Percentiles rank a stretch among this genome's conserved stretches.
Conservation (phyloP, 1,140 invertebrate genomes). For the Cephus cinctus region DNA sequence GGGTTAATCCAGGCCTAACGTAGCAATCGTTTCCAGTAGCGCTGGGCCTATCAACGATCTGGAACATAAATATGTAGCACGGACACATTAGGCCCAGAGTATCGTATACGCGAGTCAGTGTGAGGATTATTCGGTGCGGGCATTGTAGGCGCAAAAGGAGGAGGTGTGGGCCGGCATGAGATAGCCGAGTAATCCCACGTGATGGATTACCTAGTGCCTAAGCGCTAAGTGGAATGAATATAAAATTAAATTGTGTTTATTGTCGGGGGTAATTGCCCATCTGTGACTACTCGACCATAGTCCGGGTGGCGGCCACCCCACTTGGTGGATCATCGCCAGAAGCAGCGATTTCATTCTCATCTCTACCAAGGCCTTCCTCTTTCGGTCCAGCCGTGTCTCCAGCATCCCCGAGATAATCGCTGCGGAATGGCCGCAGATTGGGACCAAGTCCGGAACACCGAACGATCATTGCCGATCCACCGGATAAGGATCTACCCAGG, state of each 20-base stretch:
- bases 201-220: slow-evolving; percentile 46
- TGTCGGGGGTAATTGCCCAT: slow-evolving; percentile 51
- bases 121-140: slow-evolving; percentile 14
- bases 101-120: slow-evolving; percentile 25
- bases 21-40: slow-evolving; percentile 35
- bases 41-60: slow-evolving; percentile 39
- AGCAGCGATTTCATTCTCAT: slow-evolving; percentile 11
- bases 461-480: too few relatives aligned
- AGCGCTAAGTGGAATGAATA: slow-evolving; percentile 51
- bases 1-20: slow-evolving; percentile 23
- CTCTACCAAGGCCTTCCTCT: neutral
- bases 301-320: too few relatives aligned
- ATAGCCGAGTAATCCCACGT: slow-evolving; percentile 47
- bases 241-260: slow-evolving; percentile 54
- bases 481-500: too few relatives aligned
- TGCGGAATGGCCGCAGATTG: neutral
- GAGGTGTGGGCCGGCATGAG: slow-evolving; percentile 38
- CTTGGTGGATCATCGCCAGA: too few relatives aligned
- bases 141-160: slow-evolving; percentile 19
- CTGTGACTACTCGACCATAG: slow-evolving; percentile 40
- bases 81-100: slow-evolving; percentile 38
- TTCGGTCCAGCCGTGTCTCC: neutral
- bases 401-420: too few relatives aligned
- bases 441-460: neutral
- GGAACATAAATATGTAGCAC: slow-evolving; percentile 45